Base-by-base conservation (phyloP, 2,888 invertebrate genomes). In the Drosophila melanosoma region DNA sequence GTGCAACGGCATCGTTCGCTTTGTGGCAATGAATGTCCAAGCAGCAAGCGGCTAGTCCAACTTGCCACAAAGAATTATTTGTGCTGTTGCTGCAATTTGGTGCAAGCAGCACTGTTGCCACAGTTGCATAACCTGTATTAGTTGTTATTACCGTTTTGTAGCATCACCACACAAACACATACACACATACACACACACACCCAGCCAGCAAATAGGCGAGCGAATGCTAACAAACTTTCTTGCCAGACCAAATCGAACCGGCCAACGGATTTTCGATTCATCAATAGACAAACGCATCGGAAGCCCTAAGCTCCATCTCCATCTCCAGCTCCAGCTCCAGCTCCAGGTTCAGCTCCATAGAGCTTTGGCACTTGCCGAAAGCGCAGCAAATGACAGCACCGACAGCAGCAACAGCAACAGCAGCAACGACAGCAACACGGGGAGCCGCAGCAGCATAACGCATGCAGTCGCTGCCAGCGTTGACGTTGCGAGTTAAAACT, bases 111-210 rank as follows among this genome's bases (percentile, higher is more conserved):
- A 42, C 67, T 52, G 62, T 48, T 75, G 83, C 76, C 69, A 66
- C 79, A 84, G 87, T 84, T 84, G 84, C 83, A 85, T 88, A 85
- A 85, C 85, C 85, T 85, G 85, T 88, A 85, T 85, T 85, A 85
- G 85, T 88, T 86, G 85, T 86, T 88, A 86, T 88, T 85, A 85
- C 84, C 84, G 84, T 84, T 84, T 85, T 74, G 80, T 54, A 62
- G 74, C 76, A 80, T 69, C 79, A 67, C 67, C 73, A 52, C 20
- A n/a, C 33, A 52, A 26, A 38, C 32, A 32, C 29, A 60, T 15
- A 29, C 33, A 60, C 23, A 35, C 35, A 35, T 4, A 20, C 20
- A 33, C 11, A 52, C 7, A 26, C 15, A 40, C 40, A 57, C 8
- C n/a, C 56, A 70, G n/a, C 56, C 15, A 69, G 51, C 26, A 45